Evolutionary conservation across 92 coral and sea anemone species (phyloP).

Genomic region (Porites evermanni): DNA sequence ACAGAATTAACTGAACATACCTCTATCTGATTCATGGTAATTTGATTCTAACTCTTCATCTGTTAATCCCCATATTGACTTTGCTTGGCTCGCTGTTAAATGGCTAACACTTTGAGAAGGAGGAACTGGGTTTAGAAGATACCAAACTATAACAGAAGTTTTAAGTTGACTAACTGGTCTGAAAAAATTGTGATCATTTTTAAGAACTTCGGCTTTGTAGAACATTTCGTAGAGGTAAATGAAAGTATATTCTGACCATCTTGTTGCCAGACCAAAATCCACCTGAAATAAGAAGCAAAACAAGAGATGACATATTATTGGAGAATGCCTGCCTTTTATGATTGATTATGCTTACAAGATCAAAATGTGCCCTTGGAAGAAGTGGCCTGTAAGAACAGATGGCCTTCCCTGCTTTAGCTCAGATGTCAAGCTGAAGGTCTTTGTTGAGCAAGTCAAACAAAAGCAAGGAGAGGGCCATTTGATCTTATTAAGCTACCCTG

Average conservation of each 20-base stretch:
- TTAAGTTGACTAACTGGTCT: slow-evolving; percentile 99
- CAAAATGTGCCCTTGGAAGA: neutral
- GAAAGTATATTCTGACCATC: slow-evolving; percentile 95
- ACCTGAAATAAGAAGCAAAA: slow-evolving; percentile 66
- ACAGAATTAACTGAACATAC: slow-evolving; percentile 36
- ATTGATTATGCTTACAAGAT: neutral
- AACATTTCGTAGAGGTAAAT: slow-evolving; percentile 98
- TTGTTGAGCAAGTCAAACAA: too few relatives aligned
- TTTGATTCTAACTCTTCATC: slow-evolving; percentile 94
- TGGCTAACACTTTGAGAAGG: slow-evolving; percentile 99
- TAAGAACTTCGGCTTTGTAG: slow-evolving; percentile 96
- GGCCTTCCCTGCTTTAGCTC: too few relatives aligned
- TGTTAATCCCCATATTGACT: slow-evolving; percentile 98
- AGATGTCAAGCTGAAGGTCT: too few relatives aligned
- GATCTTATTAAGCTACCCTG: too few relatives aligned
- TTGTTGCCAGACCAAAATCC: slow-evolving; percentile 89
- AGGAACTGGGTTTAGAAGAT: slow-evolving; percentile 89
- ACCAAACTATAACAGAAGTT: slow-evolving; percentile 99
- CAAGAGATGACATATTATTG: too few relatives aligned
- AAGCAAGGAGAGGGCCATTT: too few relatives aligned
- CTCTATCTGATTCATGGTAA: slow-evolving; percentile 90
- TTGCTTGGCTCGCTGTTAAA: slow-evolving; percentile 98
- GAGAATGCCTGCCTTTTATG: too few relatives aligned
- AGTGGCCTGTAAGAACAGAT: neutral
- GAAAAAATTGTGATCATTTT: slow-evolving; percentile 98